These are phyloP conservation scores for Notospermus geniculatus DNA, from an alignment of 1,140 invertebrate species.

Conservation along the genomic window DNA sequence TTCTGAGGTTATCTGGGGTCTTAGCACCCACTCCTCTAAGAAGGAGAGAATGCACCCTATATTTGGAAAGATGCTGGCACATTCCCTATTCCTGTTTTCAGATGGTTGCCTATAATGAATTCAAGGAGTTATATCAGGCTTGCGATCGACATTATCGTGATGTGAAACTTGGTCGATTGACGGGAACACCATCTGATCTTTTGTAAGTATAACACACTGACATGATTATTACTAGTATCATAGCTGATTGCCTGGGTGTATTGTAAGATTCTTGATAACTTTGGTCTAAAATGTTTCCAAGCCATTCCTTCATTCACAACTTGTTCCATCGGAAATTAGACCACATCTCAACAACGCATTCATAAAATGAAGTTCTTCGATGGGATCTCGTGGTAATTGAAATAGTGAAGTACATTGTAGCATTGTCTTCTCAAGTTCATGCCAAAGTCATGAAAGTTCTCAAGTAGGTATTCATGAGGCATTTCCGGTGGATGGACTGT, in stretches of 20 bases:
- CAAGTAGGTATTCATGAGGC: too few species aligned
- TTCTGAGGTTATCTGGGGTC: not conserved
- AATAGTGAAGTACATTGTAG: not conserved
- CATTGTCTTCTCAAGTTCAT: not conserved
- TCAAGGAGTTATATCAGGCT: slow-evolving; percentile 38
- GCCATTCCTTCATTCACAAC: too few species aligned
- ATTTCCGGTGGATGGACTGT: too few species aligned
- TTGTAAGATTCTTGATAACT: too few species aligned
- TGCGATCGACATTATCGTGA: slow-evolving; percentile 43
- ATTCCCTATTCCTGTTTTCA: too few species aligned
- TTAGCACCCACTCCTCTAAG: not conserved
- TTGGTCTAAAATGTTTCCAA: too few species aligned
- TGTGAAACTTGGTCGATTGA: slow-evolving; percentile 40
- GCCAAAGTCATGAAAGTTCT: too few species aligned
- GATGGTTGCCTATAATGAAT: slow-evolving; percentile 37
- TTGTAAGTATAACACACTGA: slow-evolving; percentile 28
- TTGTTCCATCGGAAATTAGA: too few species aligned
- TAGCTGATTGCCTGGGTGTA: too few species aligned
- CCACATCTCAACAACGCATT: too few species aligned
- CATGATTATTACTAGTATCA: not conserved
- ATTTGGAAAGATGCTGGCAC: not conserved
- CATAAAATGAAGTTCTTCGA: not conserved
- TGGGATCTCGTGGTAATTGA: not conserved
- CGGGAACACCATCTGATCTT: slow-evolving; percentile 43
- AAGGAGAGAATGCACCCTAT: not conserved